Base-by-base conservation (phyloP, 2,888 invertebrate genomes). In the Diplolepis rosae region DNA sequence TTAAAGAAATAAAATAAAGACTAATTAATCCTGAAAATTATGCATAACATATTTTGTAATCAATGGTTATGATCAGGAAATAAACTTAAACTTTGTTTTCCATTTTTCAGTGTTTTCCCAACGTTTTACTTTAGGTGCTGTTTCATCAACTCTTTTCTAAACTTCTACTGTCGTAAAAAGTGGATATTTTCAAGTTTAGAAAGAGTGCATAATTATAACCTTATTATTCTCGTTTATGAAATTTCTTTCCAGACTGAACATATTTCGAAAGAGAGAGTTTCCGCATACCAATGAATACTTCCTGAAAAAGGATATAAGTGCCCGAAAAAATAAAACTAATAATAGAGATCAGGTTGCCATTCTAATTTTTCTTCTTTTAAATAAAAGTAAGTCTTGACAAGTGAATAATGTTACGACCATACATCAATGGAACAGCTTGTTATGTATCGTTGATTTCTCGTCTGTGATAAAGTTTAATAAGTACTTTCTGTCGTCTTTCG, bases 241-340 rank as follows among this genome's bases (percentile, higher is more conserved):
- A n/a, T 39, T 61, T 39, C n/a, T 61, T 22, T 39, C 61, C 24
- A 24, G 39, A 13, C 24, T 61, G 39, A 11, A 56, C 35, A 61
- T 22, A 18, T 2, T 24, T 61, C 13, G 24, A 61, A 27, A 61
- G 39, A 35, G 39, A 52, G 28, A 35, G 61, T 61, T 61, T 61
- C 39, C 61, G 39, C 61, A 61, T 61, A 35, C 24, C 22, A n/a
- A 39, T 24, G 4, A n/a, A 39, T 35, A 61, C 39, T 61, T 61
- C 45, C 45, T 45, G 3, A 45, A 45, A 45, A 18, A 45, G 7
- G 45, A 18, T 18, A 45, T 9, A 45, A 45, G 45, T 18, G 1
- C 0, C 9, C 18, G 45, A 3, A 45, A 9, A 45, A 9, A 45
- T 45, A 22, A 45, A 45, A 22, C 45, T 18, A 22, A 15, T 45